Evolutionary conservation across 2,113 vertebrate genomes (phyloP), one percentile per base, ranked within the genome.

Genomic region (Raja brachyura): DNA sequence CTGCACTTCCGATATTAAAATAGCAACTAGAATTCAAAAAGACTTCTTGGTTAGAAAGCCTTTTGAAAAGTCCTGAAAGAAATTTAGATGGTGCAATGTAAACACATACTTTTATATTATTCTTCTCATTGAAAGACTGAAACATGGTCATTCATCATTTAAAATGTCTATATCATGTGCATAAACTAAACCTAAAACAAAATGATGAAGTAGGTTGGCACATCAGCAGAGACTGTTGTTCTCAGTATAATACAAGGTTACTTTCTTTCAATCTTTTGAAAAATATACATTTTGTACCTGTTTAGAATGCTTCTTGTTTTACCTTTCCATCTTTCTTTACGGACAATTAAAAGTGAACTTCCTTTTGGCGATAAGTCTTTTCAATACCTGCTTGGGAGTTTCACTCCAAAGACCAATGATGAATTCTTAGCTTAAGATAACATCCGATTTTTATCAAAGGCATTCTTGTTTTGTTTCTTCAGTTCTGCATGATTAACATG

Each of bases 101-200:
- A 66, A 66, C 63, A 66, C 63, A 14, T 66, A 2, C 1, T 66
- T 66, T 48, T 48, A 0, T 48, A 48, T 70, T 70, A 70, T 70
- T 70, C 59, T 31, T 86, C 3, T 56, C 18, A 13, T 86, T 31
- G 61, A 63, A 16, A 25, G 25, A n/a, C 4, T 59, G 59, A 7
- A 18, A 59, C 4, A 61, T n/a, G 39, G 39, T 48, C 39, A 48
- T 22, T 18, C 61, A n/a, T 59, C 56, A 61, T n/a, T 86, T n/a
- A 61, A n/a, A 86, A 61, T 56, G 48, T 79, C 18, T 83, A 59
- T 25, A 10, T 7, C 25, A n/a, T 56, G 11, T 28, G 31, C 4
- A 86, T 86, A 86, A 86, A 63, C 28, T 28, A 86, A 61, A 4
- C 16, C 56, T 28, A 86, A 63, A 86, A 63, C 83, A 86, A 86